A percentile compares a stretch with the other conserved stretches of the same genome.
phyloP scores from a whole-genome alignment of 2,888 invertebrate species.

The Nomada hirtipes region DNA sequence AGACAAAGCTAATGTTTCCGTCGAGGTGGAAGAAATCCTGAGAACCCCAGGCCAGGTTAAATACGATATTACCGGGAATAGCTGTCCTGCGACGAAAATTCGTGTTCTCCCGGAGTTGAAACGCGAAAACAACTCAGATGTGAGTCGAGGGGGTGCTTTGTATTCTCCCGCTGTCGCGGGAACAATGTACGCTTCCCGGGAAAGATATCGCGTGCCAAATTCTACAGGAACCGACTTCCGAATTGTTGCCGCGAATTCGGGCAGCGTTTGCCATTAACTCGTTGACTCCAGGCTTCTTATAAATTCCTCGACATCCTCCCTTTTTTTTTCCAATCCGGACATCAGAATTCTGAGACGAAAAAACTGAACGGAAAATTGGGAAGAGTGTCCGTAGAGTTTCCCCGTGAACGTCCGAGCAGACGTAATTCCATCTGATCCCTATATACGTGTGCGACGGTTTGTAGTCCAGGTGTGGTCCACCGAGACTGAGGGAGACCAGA shows the following conservation, averaged over 20 bases:
- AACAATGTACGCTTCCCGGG: conserved; percentile 20
- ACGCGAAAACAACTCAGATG: conserved; percentile 46
- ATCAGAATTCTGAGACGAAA: neutral
- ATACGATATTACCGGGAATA: conserved; percentile 45
- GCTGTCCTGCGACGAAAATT: conserved; percentile 51
- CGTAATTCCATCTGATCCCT: too few relatives aligned
- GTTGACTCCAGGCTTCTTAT: neutral
- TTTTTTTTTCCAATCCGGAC: too few relatives aligned
- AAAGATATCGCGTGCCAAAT: conserved; percentile 9
- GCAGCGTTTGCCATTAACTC: neutral
- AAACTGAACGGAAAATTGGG: neutral
- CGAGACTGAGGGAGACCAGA: neutral
- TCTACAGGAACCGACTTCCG: conserved; percentile 15
- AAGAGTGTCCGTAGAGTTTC: neutral
- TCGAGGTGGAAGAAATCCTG: neutral
- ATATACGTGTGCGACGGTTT: conserved; percentile 15
- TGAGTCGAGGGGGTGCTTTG: conserved; percentile 16
- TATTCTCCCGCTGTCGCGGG: conserved; percentile 8
- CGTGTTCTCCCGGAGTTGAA: conserved; percentile 30
- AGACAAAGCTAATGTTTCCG: neutral
- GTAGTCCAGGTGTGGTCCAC: too few relatives aligned
- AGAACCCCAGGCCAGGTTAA: conserved; percentile 22
- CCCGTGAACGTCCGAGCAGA: too few relatives aligned
- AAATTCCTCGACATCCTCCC: too few relatives aligned
- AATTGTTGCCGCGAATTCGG: neutral